These are phyloP conservation scores for Chlamydotis undulata DNA, from an alignment of 2,113 vertebrate genomes.

Conservation along the genomic window DNA sequence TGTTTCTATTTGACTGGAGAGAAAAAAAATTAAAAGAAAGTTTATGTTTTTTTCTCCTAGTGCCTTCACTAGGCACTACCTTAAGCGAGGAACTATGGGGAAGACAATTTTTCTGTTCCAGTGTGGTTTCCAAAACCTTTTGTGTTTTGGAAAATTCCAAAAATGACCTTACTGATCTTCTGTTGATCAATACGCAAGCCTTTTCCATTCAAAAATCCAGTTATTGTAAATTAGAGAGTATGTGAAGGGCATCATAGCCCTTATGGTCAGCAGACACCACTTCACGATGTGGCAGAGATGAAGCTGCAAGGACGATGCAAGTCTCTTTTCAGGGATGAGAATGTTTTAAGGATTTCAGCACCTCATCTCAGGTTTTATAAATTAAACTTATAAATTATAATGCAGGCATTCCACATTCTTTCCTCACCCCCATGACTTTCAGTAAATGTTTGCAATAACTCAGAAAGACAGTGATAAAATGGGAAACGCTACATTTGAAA, in stretches of 20 bases:
- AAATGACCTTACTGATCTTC: neutral
- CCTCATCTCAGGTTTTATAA: neutral
- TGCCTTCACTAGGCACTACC: neutral
- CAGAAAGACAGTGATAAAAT: conserved; percentile 13
- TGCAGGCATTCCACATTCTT: neutral
- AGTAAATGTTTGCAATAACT: conserved; percentile 23
- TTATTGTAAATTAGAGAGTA: neutral
- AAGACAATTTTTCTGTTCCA: neutral
- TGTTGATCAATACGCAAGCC: neutral
- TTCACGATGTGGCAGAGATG: neutral
- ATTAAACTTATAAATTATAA: neutral
- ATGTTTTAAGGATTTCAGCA: neutral
- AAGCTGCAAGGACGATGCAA: neutral
- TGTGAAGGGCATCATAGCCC: neutral
- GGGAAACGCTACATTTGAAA: neutral
- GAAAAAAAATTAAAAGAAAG: fast-evolving
- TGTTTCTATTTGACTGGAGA: neutral
- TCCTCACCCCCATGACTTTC: neutral
- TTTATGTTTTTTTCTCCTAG: neutral
- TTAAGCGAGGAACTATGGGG: neutral
- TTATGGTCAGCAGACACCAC: neutral
- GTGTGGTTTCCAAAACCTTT: neutral
- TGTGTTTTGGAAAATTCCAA: neutral
- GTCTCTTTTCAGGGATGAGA: neutral
- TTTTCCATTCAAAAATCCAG: neutral